phyloP scores from a whole-genome alignment of 2,888 invertebrate species.

The Tupiocoris notatus region DNA sequence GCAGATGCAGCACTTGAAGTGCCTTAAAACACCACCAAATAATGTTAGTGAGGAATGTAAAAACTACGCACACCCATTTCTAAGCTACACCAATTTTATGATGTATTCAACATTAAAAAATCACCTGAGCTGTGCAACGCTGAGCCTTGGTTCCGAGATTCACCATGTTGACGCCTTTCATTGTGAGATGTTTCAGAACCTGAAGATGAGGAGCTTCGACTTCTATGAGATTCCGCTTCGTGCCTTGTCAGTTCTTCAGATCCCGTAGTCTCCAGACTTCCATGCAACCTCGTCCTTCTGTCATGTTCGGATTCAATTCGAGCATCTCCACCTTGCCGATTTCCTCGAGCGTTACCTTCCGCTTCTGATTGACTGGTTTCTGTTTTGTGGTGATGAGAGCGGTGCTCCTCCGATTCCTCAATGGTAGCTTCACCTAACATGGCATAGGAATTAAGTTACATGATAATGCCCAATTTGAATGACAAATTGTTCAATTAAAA shows the following conservation, averaged over 20 bases:
- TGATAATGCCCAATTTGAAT: too few species aligned
- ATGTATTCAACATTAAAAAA: too few species aligned
- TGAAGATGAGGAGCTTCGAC: neutral
- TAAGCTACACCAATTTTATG: too few species aligned
- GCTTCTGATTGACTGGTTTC: neutral
- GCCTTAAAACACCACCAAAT: too few species aligned
- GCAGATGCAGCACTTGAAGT: conserved; percentile 18
- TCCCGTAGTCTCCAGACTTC: neutral
- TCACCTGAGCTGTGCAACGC: neutral
- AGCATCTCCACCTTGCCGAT: neutral
- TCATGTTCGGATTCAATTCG: neutral
- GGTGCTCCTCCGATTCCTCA: neutral
- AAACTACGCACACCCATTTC: too few species aligned
- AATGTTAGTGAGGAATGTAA: too few species aligned
- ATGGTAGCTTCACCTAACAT: neutral
- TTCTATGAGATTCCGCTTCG: neutral
- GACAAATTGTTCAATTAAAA: too few species aligned
- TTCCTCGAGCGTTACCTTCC: neutral
- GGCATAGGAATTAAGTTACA: too few species aligned
- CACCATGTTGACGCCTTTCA: neutral
- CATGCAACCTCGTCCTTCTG: neutral
- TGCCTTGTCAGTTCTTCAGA: neutral
- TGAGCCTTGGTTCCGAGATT: neutral
- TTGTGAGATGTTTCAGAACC: neutral
- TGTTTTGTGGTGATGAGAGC: neutral